Evolutionary conservation across 2,888 invertebrate genomes (phyloP).

Genomic region (Thymelicus acteon): DNA sequence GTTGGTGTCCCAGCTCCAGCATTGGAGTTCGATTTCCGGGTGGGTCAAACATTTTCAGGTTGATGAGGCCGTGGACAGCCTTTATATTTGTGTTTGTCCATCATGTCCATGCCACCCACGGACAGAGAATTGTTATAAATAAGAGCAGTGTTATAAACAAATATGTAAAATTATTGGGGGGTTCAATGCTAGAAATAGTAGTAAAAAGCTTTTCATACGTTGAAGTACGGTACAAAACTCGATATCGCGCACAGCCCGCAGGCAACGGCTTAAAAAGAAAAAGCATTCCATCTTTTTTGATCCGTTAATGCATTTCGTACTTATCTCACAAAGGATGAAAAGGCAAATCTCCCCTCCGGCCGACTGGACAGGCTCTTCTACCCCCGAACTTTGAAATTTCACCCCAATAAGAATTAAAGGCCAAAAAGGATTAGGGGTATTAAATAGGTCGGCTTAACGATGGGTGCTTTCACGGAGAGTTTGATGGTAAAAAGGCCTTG

Average conservation of each 20-base stretch:
- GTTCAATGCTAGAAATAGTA: too few relatives aligned
- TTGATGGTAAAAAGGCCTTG: background rate
- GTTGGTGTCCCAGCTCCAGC: too few relatives aligned
- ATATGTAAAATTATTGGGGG: too few relatives aligned
- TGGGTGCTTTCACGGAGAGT: background rate
- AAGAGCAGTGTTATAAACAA: too few relatives aligned
- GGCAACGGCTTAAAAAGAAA: conserved; percentile 21
- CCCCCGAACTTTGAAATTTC: conserved; percentile 23
- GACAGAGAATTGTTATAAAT: too few relatives aligned
- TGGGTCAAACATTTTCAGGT: too few relatives aligned
- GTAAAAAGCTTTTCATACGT: too few relatives aligned
- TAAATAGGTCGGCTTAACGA: conserved; percentile 21
- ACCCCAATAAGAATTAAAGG: conserved; percentile 23
- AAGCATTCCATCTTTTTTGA: conserved; percentile 19
- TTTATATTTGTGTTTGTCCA: too few relatives aligned
- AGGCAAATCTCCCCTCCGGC: background rate
- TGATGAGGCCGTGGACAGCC: too few relatives aligned
- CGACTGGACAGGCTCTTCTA: conserved; percentile 10
- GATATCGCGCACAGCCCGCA: background rate
- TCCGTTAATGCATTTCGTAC: conserved; percentile 13
- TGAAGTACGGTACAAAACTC: background rate
- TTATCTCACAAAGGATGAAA: conserved; percentile 1
- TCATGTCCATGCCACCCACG: too few relatives aligned
- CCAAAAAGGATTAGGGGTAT: conserved; percentile 19
- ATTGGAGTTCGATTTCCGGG: too few relatives aligned